phyloP scores from a whole-genome alignment of 1,140 invertebrate genomes.

The Drosophila parvula region DNA sequence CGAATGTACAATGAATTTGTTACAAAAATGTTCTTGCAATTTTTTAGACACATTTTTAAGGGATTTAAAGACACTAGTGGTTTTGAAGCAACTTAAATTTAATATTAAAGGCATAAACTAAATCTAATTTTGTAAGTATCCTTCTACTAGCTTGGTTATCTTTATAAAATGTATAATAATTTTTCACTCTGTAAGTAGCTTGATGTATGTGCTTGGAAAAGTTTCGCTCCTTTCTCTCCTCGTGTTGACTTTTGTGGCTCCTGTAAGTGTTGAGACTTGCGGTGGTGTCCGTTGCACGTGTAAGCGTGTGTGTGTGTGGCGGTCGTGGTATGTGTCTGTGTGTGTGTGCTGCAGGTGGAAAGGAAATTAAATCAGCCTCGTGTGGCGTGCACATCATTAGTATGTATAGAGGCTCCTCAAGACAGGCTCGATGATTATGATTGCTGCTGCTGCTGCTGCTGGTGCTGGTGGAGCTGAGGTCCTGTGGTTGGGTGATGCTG shows the following conservation, averaged over 20 bases:
- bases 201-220: slow-evolving; percentile 58
- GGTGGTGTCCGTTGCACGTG: slow-evolving; percentile 65
- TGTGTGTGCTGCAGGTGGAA: slow-evolving; percentile 56
- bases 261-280: slow-evolving; percentile 61
- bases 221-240: slow-evolving; percentile 53
- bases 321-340: background rate
- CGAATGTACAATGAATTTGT: too few species aligned
- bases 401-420: slow-evolving; percentile 66
- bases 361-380: slow-evolving; percentile 80
- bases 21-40: too few species aligned
- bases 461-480: slow-evolving; percentile 6
- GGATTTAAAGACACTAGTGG: too few species aligned
- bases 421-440: slow-evolving; percentile 45
- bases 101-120: too few species aligned
- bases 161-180: background rate
- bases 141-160: background rate
- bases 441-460: slow-evolving; percentile 9
- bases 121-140: background rate
- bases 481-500: slow-evolving; percentile 4
- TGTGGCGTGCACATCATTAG: slow-evolving; percentile 78
- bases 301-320: slow-evolving; percentile 17
- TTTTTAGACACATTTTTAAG: too few species aligned
- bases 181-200: slow-evolving; percentile 58
- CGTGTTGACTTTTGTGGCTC: slow-evolving; percentile 74
- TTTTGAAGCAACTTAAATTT: too few species aligned